Percentiles rank a stretch among this genome's conserved stretches.
phyloP scores from a whole-genome alignment of 2,797 vertebrate species.

The Syngnathus acus region DNA sequence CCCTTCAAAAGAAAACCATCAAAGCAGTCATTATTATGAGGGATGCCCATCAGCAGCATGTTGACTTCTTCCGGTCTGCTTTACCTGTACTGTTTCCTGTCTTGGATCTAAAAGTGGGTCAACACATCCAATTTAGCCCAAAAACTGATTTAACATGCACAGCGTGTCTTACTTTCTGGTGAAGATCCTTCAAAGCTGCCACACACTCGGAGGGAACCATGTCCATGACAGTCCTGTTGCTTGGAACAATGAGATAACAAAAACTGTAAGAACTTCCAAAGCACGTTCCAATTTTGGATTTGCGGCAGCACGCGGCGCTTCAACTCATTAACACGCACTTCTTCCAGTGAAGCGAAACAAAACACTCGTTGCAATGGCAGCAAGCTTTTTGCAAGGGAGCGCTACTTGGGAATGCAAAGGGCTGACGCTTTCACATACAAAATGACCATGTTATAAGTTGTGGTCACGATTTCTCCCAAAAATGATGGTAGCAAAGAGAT shows the following conservation, averaged over 20 bases:
- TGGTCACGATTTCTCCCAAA: too few relatives aligned
- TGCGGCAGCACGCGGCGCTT: background rate
- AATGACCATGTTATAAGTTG: too few relatives aligned
- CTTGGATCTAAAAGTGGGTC: conserved; percentile 69
- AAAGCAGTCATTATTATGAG: background rate
- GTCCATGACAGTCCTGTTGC: conserved; percentile 65
- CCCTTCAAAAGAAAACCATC: conserved; percentile 62
- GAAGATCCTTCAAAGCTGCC: conserved; percentile 79
- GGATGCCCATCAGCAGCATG: background rate
- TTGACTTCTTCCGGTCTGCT: background rate
- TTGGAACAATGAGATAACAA: background rate
- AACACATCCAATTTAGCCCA: conserved; percentile 17
- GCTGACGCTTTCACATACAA: too few relatives aligned
- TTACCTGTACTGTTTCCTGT: conserved; percentile 88
- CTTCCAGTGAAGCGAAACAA: too few relatives aligned
- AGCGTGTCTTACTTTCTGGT: conserved; percentile 73
- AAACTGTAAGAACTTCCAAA: background rate
- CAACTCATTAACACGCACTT: too few relatives aligned
- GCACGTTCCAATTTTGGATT: background rate
- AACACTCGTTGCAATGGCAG: too few relatives aligned
- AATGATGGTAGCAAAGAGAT: too few relatives aligned
- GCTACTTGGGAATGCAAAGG: too few relatives aligned
- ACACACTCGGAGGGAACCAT: conserved; percentile 71
- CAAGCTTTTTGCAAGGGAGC: too few relatives aligned
- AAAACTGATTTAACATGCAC: background rate